Evolutionary conservation across 92 coral and sea anemone species (phyloP).

Genomic region (Heliopora coerulea): DNA sequence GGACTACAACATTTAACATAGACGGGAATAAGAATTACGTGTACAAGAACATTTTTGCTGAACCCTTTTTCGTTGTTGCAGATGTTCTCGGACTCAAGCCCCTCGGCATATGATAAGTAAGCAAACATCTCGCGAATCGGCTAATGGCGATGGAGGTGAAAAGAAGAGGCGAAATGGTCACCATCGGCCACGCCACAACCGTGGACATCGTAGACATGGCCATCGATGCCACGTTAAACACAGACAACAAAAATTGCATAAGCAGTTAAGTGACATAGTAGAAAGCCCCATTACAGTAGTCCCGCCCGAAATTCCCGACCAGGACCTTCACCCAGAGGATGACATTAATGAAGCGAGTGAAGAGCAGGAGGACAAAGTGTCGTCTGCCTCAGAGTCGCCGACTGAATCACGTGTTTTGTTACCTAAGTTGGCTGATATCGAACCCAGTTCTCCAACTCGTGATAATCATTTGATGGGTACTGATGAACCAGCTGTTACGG

Average conservation of each 20-base stretch:
- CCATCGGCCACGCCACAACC: conserved; percentile 6
- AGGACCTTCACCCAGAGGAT: background rate
- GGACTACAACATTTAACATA: too few relatives aligned
- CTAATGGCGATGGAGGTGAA: conserved; percentile 1
- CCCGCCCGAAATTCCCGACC: conserved; percentile 15
- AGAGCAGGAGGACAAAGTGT: background rate
- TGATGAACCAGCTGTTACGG: conserved; percentile 6
- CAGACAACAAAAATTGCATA: conserved; percentile 15
- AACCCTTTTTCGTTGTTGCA: too few relatives aligned
- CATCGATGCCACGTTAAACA: background rate
- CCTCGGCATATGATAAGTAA: conserved; percentile 16
- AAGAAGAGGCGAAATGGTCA: background rate
- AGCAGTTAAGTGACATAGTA: conserved; percentile 20
- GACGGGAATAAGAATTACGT: too few relatives aligned
- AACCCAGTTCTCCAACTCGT: conserved; percentile 20
- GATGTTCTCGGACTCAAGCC: conserved; percentile 20
- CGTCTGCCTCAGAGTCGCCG: conserved; percentile 3
- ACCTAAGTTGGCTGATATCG: conserved; percentile 25
- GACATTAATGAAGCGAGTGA: background rate
- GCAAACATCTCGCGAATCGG: conserved; percentile 5
- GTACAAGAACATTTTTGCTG: too few relatives aligned
- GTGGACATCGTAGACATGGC: conserved; percentile 1
- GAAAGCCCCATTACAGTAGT: conserved; percentile 4
- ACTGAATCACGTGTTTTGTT: conserved; percentile 4
- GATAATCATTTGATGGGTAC: background rate